These are phyloP conservation scores for Danionella cerebrum DNA, from an alignment of 2,113 vertebrate genomes.

Conservation along the genomic window DNA sequence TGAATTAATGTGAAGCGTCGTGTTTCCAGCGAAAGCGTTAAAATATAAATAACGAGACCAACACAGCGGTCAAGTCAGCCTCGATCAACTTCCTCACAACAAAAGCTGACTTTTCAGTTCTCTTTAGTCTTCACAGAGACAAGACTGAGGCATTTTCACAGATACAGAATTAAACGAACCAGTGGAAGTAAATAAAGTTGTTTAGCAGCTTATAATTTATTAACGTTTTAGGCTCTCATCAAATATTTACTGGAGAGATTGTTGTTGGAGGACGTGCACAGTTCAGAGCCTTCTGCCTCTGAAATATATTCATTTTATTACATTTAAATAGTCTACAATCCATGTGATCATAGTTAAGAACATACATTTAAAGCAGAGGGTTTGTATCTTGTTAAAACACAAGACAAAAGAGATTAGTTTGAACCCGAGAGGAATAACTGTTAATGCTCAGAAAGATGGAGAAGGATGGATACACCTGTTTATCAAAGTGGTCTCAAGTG, in stretches of 20 bases:
- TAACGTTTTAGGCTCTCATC: neutral
- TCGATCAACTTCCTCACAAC: slow-evolving; percentile 70
- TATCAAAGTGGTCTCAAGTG: no score
- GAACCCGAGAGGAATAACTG: no score
- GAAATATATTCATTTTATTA: no score
- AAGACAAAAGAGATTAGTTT: no score
- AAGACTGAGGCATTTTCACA: neutral
- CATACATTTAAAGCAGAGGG: no score
- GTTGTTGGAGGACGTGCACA: neutral
- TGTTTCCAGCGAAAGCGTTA: slow-evolving; percentile 46
- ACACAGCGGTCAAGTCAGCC: no score
- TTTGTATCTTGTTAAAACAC: no score
- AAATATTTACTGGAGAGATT: neutral
- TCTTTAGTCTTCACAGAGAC: slow-evolving; percentile 24
- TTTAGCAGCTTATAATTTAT: neutral
- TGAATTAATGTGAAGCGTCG: slow-evolving; percentile 14
- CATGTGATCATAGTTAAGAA: no score
- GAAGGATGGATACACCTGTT: no score
- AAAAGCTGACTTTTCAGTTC: slow-evolving; percentile 53
- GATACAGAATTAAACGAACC: neutral
- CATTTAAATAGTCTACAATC: neutral
- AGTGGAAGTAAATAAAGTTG: neutral
- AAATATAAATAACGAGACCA: slow-evolving; percentile 72
- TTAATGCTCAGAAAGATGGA: no score
- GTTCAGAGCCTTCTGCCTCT: neutral